phyloP scores from a whole-genome alignment of 2,113 vertebrate genomes.

The Hippocampus comes region DNA sequence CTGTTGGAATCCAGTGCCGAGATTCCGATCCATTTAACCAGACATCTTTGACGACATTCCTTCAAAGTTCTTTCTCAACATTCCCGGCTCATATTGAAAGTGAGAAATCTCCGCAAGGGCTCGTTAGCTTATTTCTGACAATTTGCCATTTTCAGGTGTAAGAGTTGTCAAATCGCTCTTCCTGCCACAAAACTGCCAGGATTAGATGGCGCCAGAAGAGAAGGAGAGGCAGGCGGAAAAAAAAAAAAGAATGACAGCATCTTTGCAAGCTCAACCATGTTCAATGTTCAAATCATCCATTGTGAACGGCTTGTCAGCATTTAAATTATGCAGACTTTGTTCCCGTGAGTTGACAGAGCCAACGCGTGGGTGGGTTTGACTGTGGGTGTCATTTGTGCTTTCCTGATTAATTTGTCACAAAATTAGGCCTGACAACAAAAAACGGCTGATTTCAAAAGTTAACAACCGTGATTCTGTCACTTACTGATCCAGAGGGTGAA shows the following conservation, averaged over 20 bases:
- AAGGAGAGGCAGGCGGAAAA: constrained; percentile 22
- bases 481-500: not conserved
- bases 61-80: constrained; percentile 4
- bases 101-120: constrained; percentile 3
- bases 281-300: constrained; percentile 35
- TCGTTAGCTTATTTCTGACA: constrained; percentile 25
- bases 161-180: constrained; percentile 40
- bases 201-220: constrained; percentile 42
- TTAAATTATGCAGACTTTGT: constrained; percentile 42
- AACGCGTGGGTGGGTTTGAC: constrained; percentile 34
- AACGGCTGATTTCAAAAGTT: constrained; percentile 31
- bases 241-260: constrained; percentile 48
- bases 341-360: constrained; percentile 28
- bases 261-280: constrained; percentile 40
- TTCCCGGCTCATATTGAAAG: constrained; percentile 17
- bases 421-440: constrained; percentile 45
- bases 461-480: constrained; percentile 14
- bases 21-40: constrained; percentile 32
- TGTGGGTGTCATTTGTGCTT: constrained; percentile 46
- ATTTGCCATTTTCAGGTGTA: constrained; percentile 33
- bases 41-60: not conserved
- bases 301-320: constrained; percentile 46
- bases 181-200: constrained; percentile 29
- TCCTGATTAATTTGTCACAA: constrained; percentile 45
- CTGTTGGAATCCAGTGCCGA: constrained; percentile 12